Conservation (phyloP, 1,140 invertebrate species). For the Habropoda laboriosa region DNA sequence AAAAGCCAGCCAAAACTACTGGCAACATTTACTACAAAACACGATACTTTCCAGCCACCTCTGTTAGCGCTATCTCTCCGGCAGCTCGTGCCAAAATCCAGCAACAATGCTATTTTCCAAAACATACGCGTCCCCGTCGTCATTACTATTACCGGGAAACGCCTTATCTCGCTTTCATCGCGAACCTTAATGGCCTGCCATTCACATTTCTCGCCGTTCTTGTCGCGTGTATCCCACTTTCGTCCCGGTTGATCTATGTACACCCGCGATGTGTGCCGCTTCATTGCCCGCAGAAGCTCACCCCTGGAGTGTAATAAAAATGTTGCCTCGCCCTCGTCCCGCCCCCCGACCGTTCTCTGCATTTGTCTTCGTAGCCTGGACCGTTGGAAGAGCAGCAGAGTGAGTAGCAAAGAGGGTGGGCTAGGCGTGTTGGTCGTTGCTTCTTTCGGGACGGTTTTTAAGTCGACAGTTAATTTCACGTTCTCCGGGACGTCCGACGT, state of each 20-base stretch:
- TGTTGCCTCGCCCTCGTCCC: neutral
- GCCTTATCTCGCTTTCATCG: constrained; percentile 2
- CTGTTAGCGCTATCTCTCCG: too few species aligned
- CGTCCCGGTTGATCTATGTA: neutral
- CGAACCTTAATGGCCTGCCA: neutral
- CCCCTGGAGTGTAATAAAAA: constrained; percentile 25
- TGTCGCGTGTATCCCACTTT: neutral
- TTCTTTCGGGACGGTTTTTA: neutral
- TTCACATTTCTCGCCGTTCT: neutral
- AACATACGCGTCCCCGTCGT: constrained; percentile 3
- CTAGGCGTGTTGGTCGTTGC: neutral
- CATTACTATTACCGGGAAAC: neutral
- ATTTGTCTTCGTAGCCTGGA: neutral
- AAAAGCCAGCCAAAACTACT: too few species aligned
- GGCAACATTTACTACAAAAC: too few species aligned
- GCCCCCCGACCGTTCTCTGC: neutral
- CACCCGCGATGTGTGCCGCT: neutral
- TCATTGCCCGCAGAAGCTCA: neutral
- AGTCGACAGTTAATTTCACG: constrained; percentile 28
- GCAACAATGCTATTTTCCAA: neutral
- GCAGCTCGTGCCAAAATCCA: neutral
- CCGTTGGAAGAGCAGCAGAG: too few species aligned
- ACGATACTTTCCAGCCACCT: too few species aligned
- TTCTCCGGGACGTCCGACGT: neutral
- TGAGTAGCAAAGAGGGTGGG: neutral